Base-by-base conservation (phyloP, 2,888 invertebrate species). In the Synergus gifuensis region DNA sequence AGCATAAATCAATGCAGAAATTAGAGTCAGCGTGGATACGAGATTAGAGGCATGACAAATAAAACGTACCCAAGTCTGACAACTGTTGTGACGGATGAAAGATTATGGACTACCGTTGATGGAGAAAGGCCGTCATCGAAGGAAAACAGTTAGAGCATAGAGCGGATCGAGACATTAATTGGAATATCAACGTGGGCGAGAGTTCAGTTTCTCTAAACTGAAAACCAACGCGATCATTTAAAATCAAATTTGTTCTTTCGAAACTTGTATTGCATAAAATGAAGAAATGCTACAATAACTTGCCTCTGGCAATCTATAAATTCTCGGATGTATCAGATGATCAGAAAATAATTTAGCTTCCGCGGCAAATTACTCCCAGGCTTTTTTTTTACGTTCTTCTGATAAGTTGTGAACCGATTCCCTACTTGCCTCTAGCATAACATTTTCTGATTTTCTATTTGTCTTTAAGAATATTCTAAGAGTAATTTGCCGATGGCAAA, bases 31-130 rank as follows among this genome's bases (percentile, higher is more conserved):
- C 44, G n/a, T 44, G 22, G 44, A 67, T 42, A 44, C 14, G 18
- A 67, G 44, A 67, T 67, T 46, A 67, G 67, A 46, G 44, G 67
- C 44, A 67, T 22, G 46, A 67, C 67, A 46, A 67, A 46, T 67
- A 67, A 67, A 67, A 67, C 8, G 22, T 67, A 44, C 14, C 22
- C 14, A 22, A 67, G 42, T 67, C 44, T 67, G 67, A 67, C 67
- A 18, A 22, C 44, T 67, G 67, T 46, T 66, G 42, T 44, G 42
- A 44, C 40, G 66, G 44, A 66, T 42, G 44, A 66, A 18, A 18
- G 66, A 66, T 44, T 66, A 66, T 66, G 11, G 18, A 66, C 66
- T 66, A 66, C 42, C 14, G 42, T 66, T 66, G 18, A 66, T 9
- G n/a, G 66, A 44, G 44, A 44, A 66, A 66, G 11, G 66, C 66